A percentile compares a stretch with the other conserved stretches of the same genome.
phyloP scores from a whole-genome alignment of 2,797 vertebrate genomes.

The Rhadinocentrus ornatus region DNA sequence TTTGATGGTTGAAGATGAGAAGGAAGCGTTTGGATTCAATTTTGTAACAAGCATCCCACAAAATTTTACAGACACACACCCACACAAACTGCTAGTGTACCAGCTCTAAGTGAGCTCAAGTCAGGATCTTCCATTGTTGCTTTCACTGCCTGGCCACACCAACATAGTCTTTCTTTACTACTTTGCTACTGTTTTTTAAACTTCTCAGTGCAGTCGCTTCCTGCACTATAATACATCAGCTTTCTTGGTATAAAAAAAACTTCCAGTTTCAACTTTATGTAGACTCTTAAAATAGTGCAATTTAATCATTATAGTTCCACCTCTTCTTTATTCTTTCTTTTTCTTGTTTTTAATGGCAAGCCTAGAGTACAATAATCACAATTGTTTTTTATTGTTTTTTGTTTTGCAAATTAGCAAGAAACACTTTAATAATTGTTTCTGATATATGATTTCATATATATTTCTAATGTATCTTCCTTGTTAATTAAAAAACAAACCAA shows the following conservation, averaged over 20 bases:
- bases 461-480: no score
- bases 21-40: slow-evolving; percentile 55
- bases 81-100: slow-evolving; percentile 8
- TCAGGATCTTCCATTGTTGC: slow-evolving; percentile 46
- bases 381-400: no score
- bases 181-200: slow-evolving; percentile 21
- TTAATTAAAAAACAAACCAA: no score
- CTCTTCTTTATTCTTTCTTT: background rate
- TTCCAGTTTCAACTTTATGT: background rate
- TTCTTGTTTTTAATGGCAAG: no score
- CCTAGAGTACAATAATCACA: no score
- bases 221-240: background rate
- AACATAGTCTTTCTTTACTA: slow-evolving; percentile 21
- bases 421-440: no score
- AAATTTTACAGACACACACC: slow-evolving; percentile 12
- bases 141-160: slow-evolving; percentile 24
- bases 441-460: no score
- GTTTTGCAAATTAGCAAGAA: no score
- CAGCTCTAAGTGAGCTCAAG: slow-evolving; percentile 59
- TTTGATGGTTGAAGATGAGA: slow-evolving; percentile 58
- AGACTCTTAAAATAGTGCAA: background rate
- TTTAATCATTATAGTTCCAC: background rate
- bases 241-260: slow-evolving; percentile 12
- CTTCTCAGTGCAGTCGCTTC: slow-evolving; percentile 10
- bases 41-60: slow-evolving; percentile 32